A percentile compares a stretch with the other conserved stretches of the same genome.
phyloP scores from a whole-genome alignment of 2,113 vertebrate genomes.

The Pterocles burchelli region DNA sequence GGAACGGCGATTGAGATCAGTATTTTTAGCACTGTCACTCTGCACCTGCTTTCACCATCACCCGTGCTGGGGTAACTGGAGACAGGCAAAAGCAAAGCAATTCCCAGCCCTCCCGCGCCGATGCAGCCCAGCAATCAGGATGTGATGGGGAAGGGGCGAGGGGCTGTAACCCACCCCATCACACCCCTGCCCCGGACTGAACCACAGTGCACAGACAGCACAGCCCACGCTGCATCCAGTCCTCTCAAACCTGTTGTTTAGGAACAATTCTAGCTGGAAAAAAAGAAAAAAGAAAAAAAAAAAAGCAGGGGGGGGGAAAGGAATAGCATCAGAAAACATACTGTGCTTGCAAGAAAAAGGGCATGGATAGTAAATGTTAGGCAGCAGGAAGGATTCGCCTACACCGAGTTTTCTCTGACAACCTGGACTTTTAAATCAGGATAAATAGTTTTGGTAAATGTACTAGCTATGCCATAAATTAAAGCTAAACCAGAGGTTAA shows the following conservation, averaged over 20 bases:
- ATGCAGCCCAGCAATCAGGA: background rate
- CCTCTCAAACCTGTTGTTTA: fast-evolving
- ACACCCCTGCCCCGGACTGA: fast-evolving
- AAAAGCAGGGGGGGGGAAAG: too few species aligned
- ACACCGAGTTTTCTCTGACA: background rate
- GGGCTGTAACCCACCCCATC: background rate
- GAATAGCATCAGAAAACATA: background rate
- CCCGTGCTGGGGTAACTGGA: background rate
- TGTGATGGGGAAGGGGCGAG: fast-evolving
- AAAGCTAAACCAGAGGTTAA: background rate
- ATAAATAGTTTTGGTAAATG: background rate
- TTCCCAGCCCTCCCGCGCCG: fast-evolving
- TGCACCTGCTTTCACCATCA: slow-evolving; percentile 24
- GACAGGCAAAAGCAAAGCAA: background rate
- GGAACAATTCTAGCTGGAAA: background rate
- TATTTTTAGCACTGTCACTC: background rate
- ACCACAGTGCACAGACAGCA: background rate
- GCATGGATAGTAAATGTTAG: background rate
- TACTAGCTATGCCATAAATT: background rate
- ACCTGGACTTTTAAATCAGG: background rate
- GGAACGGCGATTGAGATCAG: background rate
- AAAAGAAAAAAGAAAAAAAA: background rate
- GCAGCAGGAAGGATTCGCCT: background rate
- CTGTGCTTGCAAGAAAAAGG: background rate
- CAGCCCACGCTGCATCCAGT: background rate